Percentiles rank a stretch among this genome's conserved stretches.
Conservation (phyloP, 2,113 vertebrate genomes). For the Sarotherodon lohbergeri region DNA sequence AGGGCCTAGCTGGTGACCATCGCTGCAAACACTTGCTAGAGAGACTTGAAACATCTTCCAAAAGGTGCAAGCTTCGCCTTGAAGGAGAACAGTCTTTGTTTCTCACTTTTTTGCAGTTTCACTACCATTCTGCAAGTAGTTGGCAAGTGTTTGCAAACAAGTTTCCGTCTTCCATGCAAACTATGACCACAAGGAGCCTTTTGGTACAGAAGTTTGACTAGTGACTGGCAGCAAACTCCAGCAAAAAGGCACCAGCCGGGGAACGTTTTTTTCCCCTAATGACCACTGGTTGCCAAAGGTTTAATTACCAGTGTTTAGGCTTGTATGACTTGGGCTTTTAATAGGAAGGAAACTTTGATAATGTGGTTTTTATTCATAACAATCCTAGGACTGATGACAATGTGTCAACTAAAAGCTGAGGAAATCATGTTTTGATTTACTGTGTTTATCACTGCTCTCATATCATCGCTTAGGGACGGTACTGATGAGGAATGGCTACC, state of each 20-base stretch:
- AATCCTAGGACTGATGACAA: neutral
- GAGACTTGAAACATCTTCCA: neutral
- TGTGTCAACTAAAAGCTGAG: neutral
- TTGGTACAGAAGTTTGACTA: neutral
- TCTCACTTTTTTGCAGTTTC: neutral
- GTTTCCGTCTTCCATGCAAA: neutral
- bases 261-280: neutral
- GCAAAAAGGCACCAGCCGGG: accelerated
- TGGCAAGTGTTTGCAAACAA: neutral
- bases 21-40: accelerated
- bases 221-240: neutral
- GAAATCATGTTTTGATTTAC: neutral
- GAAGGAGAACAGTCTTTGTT: neutral
- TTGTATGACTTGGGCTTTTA: neutral
- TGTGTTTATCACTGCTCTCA: neutral
- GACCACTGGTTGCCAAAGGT: neutral
- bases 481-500: neutral
- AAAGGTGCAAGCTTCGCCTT: neutral
- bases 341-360: neutral
- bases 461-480: neutral
- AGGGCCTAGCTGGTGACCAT: accelerated
- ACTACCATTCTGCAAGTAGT: accelerated
- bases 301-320: neutral
- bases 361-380: neutral
- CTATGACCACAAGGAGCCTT: neutral